Evolutionary conservation across 2,888 invertebrate species (phyloP).

Genomic region (Chironomus riparius): DNA sequence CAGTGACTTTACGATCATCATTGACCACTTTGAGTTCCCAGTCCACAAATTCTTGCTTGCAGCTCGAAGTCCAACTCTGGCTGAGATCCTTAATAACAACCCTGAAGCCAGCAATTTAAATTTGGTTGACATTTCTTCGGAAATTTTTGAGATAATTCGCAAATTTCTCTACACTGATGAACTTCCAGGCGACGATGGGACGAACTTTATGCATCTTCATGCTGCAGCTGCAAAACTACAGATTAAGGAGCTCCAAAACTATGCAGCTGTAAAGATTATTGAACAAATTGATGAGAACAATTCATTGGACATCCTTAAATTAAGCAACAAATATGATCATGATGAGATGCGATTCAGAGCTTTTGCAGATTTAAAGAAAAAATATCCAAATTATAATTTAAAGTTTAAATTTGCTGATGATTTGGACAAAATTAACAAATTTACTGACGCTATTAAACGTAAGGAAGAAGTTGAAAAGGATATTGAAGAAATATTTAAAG

Average conservation of each 20-base stretch:
- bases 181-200: not conserved
- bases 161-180: not conserved
- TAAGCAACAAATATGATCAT: not conserved
- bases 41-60: not conserved
- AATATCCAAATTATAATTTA: too few relatives aligned
- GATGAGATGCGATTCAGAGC: not conserved
- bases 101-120: not conserved
- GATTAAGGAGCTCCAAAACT: not conserved
- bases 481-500: too few relatives aligned
- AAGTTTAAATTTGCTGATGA: too few relatives aligned
- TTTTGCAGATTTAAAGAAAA: not conserved
- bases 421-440: too few relatives aligned
- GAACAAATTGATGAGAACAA: not conserved
- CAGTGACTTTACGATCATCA: too few relatives aligned
- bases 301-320: not conserved
- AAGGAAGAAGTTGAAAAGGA: too few relatives aligned
- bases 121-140: not conserved
- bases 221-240: not conserved
- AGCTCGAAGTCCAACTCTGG: not conserved
- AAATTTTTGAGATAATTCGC: not conserved
- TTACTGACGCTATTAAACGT: too few relatives aligned
- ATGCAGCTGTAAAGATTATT: not conserved
- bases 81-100: not conserved
- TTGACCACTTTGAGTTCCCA: too few relatives aligned
- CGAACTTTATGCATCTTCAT: not conserved